Percentiles rank a stretch among this genome's conserved stretches.
Evolutionary conservation across 2,888 invertebrate genomes (phyloP).

Genomic region (Microplitis deprimator): DNA sequence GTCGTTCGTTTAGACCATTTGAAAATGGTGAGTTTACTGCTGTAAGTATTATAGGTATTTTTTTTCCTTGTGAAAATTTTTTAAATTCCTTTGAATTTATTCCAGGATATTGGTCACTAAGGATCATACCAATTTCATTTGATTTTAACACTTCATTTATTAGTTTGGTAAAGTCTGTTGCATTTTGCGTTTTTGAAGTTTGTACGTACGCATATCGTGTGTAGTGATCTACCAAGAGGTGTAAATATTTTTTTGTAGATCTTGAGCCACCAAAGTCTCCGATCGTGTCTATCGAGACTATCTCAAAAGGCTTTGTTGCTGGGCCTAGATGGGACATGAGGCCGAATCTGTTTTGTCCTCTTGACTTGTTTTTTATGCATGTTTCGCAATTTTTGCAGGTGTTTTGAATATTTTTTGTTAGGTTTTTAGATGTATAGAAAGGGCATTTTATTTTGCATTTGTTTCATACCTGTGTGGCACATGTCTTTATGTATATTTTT

Average conservation of each 20-base stretch:
- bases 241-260: conserved; percentile 58
- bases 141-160: conserved; percentile 34
- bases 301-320: conserved; percentile 55
- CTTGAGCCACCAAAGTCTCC: conserved; percentile 55
- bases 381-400: conserved; percentile 49
- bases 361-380: conserved; percentile 59
- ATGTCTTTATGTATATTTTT: conserved; percentile 38
- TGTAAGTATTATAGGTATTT: conserved; percentile 55
- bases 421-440: conserved; percentile 43
- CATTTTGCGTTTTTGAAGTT: conserved; percentile 52
- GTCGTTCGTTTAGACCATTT: conserved; percentile 43
- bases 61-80: conserved; percentile 46
- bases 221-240: conserved; percentile 55
- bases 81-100: conserved; percentile 53
- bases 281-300: conserved; percentile 58
- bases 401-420: conserved; percentile 47
- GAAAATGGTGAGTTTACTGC: conserved; percentile 49
- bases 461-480: conserved; percentile 47
- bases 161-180: conserved; percentile 54
- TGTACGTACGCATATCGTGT: conserved; percentile 54
- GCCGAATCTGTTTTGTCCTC: conserved; percentile 51
- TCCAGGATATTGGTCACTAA: conserved; percentile 54
- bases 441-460: conserved; percentile 45
- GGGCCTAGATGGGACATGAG: conserved; percentile 56
- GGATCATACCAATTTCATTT: conserved; percentile 44